Evolutionary conservation across 2,888 invertebrate species (phyloP).

Genomic region (Taphrorychus bicolor): DNA sequence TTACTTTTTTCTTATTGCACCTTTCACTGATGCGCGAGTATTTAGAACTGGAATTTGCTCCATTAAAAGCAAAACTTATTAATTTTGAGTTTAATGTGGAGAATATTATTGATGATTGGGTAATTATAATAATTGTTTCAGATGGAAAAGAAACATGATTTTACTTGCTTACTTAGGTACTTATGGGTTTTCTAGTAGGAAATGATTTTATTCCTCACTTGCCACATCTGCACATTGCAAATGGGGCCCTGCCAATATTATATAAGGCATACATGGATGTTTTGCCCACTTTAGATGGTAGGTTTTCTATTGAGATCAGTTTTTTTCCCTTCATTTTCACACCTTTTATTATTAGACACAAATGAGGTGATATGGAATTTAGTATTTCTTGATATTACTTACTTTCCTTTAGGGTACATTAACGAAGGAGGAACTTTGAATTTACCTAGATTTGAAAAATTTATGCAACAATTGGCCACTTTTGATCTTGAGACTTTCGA

Average conservation of each 20-base stretch:
- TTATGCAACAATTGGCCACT: constrained; percentile 76
- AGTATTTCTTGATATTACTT: background rate
- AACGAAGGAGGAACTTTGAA: constrained; percentile 89
- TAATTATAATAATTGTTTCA: constrained; percentile 45
- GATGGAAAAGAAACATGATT: background rate
- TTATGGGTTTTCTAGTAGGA: constrained; percentile 96
- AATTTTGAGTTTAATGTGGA: constrained; percentile 83
- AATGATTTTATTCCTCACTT: constrained; percentile 98
- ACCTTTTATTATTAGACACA: too few relatives aligned
- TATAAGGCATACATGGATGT: constrained; percentile 89
- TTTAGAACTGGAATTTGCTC: constrained; percentile 86
- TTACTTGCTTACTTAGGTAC: constrained; percentile 60
- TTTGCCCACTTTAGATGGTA: constrained; percentile 85
- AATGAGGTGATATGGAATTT: too few relatives aligned
- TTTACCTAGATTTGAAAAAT: constrained; percentile 83
- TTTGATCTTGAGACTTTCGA: constrained; percentile 79
- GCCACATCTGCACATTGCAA: constrained; percentile 92
- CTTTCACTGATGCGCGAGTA: constrained; percentile 92
- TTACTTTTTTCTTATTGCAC: constrained; percentile 91
- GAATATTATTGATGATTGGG: constrained; percentile 96
- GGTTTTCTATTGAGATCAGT: constrained; percentile 45
- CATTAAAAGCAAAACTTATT: constrained; percentile 69
- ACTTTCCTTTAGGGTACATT: constrained; percentile 76
- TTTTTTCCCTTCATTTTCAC: too few relatives aligned
- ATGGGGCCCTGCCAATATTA: constrained; percentile 86